Conservation (phyloP, 2,113 vertebrate species). For the Zeus faber region DNA sequence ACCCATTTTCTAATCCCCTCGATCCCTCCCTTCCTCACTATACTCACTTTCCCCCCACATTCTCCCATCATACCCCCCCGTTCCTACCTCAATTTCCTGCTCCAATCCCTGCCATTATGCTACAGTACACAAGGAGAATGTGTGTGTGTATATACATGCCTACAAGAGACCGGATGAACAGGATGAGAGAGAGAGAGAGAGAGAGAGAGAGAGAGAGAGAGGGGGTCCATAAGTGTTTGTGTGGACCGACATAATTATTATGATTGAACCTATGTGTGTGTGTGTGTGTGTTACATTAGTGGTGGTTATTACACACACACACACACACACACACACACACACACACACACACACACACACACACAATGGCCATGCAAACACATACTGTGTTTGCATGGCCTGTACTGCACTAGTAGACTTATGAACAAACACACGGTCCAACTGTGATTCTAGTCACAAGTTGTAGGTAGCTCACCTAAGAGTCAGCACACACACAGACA, state of each 20-base stretch:
- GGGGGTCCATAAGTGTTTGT: background rate
- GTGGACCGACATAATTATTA: background rate
- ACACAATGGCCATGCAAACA: conserved; percentile 21
- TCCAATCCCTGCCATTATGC: conserved; percentile 32
- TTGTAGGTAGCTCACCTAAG: too few relatives aligned
- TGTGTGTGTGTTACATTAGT: background rate
- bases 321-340: background rate
- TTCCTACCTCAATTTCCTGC: conserved; percentile 44
- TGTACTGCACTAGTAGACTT: conserved; percentile 11
- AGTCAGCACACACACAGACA: background rate
- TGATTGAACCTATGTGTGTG: conserved; percentile 12
- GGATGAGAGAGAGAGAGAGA: background rate
- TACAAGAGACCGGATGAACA: too few relatives aligned
- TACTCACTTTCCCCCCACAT: background rate
- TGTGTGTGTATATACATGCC: conserved; percentile 17
- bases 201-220: background rate
- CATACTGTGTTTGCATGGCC: background rate
- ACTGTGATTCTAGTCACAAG: too few relatives aligned
- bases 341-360: conserved; percentile 29
- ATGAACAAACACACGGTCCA: conserved; percentile 8
- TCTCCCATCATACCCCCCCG: background rate
- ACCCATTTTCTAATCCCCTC: background rate
- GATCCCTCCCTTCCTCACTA: background rate
- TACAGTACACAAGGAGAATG: conserved; percentile 18
- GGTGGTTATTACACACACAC: too few relatives aligned